Conservation (phyloP, 92 coral and sea anemone species). For the Zoanthus sansibaricus region DNA sequence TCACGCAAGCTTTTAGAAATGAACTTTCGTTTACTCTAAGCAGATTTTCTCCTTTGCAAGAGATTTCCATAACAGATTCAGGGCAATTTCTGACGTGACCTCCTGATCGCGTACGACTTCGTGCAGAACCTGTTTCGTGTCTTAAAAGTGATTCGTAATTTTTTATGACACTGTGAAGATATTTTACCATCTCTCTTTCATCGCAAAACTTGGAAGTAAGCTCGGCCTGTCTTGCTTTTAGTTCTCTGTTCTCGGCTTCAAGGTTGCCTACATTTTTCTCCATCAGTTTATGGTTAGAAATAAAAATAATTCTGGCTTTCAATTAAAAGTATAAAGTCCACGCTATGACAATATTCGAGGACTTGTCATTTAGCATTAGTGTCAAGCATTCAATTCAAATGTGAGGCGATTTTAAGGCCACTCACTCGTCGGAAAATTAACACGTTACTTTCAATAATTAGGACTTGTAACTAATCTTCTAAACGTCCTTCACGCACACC, state of each 20-base stretch:
- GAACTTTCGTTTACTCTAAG: neutral
- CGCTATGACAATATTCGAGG: too few species aligned
- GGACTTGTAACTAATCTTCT: neutral
- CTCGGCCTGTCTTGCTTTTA: slow-evolving; percentile 74
- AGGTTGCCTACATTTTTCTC: slow-evolving; percentile 62
- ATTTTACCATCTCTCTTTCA: slow-evolving; percentile 83
- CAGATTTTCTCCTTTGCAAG: neutral
- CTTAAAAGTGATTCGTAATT: slow-evolving; percentile 84
- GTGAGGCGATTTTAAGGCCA: neutral
- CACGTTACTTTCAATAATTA: neutral
- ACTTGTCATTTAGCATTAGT: neutral
- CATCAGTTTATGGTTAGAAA: slow-evolving; percentile 2
- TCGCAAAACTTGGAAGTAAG: slow-evolving; percentile 75
- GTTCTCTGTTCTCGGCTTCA: slow-evolving; percentile 74
- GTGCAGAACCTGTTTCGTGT: slow-evolving; percentile 58
- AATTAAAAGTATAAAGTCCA: neutral
- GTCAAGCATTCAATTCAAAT: neutral
- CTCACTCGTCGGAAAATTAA: neutral
- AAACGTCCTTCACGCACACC: neutral
- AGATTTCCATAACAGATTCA: slow-evolving; percentile 14
- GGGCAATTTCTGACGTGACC: neutral
- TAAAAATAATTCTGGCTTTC: neutral
- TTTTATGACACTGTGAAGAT: slow-evolving; percentile 90
- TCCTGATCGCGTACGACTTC: slow-evolving; percentile 34
- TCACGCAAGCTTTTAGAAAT: neutral